phyloP scores from a whole-genome alignment of 2,797 vertebrate species.

The Scleropages formosus region DNA sequence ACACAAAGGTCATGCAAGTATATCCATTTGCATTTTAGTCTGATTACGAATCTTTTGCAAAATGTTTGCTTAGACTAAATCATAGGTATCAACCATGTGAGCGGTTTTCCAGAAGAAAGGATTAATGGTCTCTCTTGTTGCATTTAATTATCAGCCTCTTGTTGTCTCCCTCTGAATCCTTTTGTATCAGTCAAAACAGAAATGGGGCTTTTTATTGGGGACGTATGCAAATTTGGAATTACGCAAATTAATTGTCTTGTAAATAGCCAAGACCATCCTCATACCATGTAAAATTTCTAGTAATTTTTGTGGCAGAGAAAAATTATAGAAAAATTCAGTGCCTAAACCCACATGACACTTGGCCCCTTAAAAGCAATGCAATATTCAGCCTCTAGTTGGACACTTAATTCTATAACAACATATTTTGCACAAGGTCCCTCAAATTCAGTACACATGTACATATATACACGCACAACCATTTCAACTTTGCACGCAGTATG shows the following conservation, averaged over 20 bases:
- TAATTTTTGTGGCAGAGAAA: not conserved
- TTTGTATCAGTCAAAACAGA: not conserved
- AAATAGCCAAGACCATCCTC: not conserved
- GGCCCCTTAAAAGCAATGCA: slow-evolving; percentile 18
- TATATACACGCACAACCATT: slow-evolving; percentile 33
- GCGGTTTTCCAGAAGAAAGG: too few relatives aligned
- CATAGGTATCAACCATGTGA: too few relatives aligned
- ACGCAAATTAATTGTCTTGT: not conserved
- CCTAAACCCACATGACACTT: not conserved
- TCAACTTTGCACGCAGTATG: slow-evolving; percentile 36
- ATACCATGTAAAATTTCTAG: not conserved
- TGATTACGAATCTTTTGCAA: too few relatives aligned
- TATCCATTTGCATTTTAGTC: not conserved
- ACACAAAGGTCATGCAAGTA: slow-evolving; percentile 21
- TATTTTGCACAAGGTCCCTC: slow-evolving; percentile 40
- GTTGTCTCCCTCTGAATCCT: not conserved
- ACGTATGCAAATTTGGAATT: slow-evolving; percentile 10
- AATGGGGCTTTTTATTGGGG: slow-evolving; percentile 3
- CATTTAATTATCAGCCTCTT: not conserved
- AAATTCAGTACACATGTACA: slow-evolving; percentile 42
- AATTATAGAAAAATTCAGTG: not conserved
- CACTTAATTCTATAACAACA: slow-evolving; percentile 18
- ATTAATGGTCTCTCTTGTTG: too few relatives aligned
- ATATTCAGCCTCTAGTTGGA: slow-evolving; percentile 23
- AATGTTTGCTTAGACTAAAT: too few relatives aligned